Evolutionary conservation across 2,113 vertebrate genomes (phyloP), one percentile per base, ranked within the genome.

Genomic region (Datnioides undecimradiatus): DNA sequence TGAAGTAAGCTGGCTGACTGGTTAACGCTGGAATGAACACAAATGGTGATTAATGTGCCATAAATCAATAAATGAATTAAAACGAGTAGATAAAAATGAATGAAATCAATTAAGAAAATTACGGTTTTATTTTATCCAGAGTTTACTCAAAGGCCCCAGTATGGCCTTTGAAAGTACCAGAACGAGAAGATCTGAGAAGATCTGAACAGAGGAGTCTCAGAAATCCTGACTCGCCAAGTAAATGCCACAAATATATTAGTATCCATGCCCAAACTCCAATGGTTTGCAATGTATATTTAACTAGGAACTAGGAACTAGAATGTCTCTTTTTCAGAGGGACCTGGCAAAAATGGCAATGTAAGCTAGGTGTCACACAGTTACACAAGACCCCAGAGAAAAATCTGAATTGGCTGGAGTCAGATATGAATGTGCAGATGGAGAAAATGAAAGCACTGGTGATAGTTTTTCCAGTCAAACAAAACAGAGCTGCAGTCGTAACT

Each of bases 391-490:
- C 3, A 46, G 40, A 46, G 31, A 65, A 62, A n/a, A 31, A 23
- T 19, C 1, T 45, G n/a, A 59, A 48, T 69, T 14, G 12, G 27
- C 21, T 62, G 10, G 5, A 55, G 55, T 46, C 11, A 19, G 13
- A 29, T 52, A 54, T 33, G 13, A 49, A 13, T 46, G 34, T 71
- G 54, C 45, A 31, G 57, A 36, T 38, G 40, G 23, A 74, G 36
- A 69, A 51, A 72, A 43, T 48, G 21, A 68, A 68, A 13, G 5
- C n/a, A 3, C 34, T 33, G n/a, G 23, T 76, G 55, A 59, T 67
- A 40, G 36, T 73, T 86, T 73, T 88, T 86, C 65, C 68, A 65
- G 34, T 72, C 51, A 76, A 83, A 33, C 81, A 52, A 55, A 41
- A 25, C 8, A 71, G 48, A 64, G 55, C 71, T 5, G 8, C 38